Evolutionary conservation across 2,113 vertebrate genomes (phyloP).

Genomic region (Callopanchax toddi): DNA sequence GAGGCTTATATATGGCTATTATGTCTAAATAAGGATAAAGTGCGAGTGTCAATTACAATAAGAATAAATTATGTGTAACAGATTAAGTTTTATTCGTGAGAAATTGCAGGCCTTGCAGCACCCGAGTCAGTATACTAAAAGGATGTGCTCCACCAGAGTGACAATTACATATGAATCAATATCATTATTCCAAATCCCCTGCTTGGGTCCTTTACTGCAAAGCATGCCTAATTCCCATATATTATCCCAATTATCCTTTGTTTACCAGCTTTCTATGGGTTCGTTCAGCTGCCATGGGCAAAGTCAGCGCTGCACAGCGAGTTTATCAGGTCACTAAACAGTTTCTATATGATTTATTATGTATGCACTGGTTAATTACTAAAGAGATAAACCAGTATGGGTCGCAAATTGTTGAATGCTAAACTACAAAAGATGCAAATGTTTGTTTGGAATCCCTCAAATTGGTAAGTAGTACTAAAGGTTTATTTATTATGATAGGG

Average conservation of each 20-base stretch:
- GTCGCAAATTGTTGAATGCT: too few relatives aligned
- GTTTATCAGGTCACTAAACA: slow-evolving; percentile 60
- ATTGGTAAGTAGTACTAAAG: too few relatives aligned
- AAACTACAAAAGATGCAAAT: too few relatives aligned
- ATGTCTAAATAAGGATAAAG: slow-evolving; percentile 7
- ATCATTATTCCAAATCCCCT: slow-evolving; percentile 47
- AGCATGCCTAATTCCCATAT: slow-evolving; percentile 55
- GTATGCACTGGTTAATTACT: slow-evolving; percentile 36
- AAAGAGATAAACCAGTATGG: slow-evolving; percentile 10
- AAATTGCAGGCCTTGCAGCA: slow-evolving; percentile 6
- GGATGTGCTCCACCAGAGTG: slow-evolving; percentile 21
- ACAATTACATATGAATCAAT: slow-evolving; percentile 55
- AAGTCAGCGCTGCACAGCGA: slow-evolving; percentile 40
- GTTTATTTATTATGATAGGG: too few relatives aligned
- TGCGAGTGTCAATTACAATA: not conserved
- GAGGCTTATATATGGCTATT: slow-evolving; percentile 34
- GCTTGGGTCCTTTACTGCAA: slow-evolving; percentile 50
- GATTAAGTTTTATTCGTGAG: slow-evolving; percentile 19
- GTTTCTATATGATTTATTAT: slow-evolving; percentile 59
- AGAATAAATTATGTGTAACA: slow-evolving; percentile 22
- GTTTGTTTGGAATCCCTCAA: too few relatives aligned
- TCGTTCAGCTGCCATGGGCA: slow-evolving; percentile 61
- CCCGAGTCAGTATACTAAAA: slow-evolving; percentile 26
- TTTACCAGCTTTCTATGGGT: slow-evolving; percentile 64
- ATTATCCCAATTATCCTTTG: slow-evolving; percentile 68